These are phyloP conservation scores for Drosophila demipolita DNA, from an alignment of 2,888 invertebrate genomes.

Conservation along the genomic window DNA sequence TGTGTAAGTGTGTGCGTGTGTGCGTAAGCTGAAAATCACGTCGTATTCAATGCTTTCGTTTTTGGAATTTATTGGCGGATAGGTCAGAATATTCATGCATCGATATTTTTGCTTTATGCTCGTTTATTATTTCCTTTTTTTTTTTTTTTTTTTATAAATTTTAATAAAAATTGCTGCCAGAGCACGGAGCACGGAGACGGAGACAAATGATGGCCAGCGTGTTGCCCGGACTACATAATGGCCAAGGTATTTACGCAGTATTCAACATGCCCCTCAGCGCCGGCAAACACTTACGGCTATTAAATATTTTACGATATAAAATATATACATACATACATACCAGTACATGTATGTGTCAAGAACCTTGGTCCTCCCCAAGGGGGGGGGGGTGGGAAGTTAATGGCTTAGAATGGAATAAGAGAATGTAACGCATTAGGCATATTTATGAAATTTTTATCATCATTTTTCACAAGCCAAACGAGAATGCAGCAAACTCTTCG, in stretches of 20 bases:
- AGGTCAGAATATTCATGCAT: constrained; percentile 77
- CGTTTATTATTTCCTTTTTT: not conserved
- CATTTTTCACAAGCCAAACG: constrained; percentile 64
- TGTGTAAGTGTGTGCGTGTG: constrained; percentile 10
- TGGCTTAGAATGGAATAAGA: constrained; percentile 71
- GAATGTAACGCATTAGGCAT: constrained; percentile 74
- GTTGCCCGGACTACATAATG: constrained; percentile 49
- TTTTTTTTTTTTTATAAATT: constrained; percentile 50
- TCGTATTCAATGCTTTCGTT: constrained; percentile 68
- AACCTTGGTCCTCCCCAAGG: not conserved
- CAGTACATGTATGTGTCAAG: constrained; percentile 4
- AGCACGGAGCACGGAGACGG: constrained; percentile 38
- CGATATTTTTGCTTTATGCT: constrained; percentile 55
- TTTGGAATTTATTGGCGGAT: constrained; percentile 69
- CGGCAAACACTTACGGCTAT: constrained; percentile 74
- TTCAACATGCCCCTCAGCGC: constrained; percentile 10
- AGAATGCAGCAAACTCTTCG: constrained; percentile 46
- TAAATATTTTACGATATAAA: constrained; percentile 77
- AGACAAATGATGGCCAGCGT: constrained; percentile 68
- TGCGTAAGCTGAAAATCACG: constrained; percentile 72
- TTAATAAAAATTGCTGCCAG: constrained; percentile 71
- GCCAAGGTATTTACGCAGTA: constrained; percentile 23
- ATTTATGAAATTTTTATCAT: constrained; percentile 80
- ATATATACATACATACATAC: constrained; percentile 10
- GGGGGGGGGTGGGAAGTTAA: constrained; percentile 53